Evolutionary conservation across 2,888 invertebrate species (phyloP), one percentile per base, ranked within the genome.

Genomic region (Parnassius mnemosyne): DNA sequence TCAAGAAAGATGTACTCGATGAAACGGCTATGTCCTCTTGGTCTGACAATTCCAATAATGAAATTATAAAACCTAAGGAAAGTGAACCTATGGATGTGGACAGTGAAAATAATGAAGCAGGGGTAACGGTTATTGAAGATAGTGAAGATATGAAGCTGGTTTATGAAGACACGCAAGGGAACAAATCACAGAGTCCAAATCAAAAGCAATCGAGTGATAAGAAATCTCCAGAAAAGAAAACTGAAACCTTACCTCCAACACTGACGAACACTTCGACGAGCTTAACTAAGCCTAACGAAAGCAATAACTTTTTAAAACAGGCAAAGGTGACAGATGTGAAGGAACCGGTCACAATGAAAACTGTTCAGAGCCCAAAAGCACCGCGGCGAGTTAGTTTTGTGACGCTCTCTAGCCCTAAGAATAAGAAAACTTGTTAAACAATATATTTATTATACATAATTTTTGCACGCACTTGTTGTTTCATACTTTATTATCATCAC

Each of bases 391-490:
- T 96, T 5, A 93, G 93, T 67, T 93, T 96, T 61, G 95, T 95
- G 34, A 96, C 96, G 1, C 83, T 96, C 47, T 95, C 96, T 3
- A 96, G 96, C 74, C 96, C 96, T 53, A 96, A 95, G 80, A 93
- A 93, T 65, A 92, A 92, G 72, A 95, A 94, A 76, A 87, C 83
- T 65, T 80, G 72, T 64, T 75, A 60, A 66, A 43, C 12, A 10
- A 34, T 54, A 16, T 54, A 46, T 63, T 59, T 59, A 58, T 57
- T 71, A 47, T 47, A 47, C 12, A 47, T 3, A 12, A 47, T 47
- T 12, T 47, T 34, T 34, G 34, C 34, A 34, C 34, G 34, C 34
- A 34, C 5, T 34, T 7, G 7, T 34, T 34, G 7, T 34, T 34
- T 34, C 34, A 7, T 34, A 5, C 5, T 34, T 34, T 34, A 34